Percentiles rank a stretch among this genome's conserved stretches.
Conservation (phyloP, 2,797 vertebrate species). For the Anas bernieri region DNA sequence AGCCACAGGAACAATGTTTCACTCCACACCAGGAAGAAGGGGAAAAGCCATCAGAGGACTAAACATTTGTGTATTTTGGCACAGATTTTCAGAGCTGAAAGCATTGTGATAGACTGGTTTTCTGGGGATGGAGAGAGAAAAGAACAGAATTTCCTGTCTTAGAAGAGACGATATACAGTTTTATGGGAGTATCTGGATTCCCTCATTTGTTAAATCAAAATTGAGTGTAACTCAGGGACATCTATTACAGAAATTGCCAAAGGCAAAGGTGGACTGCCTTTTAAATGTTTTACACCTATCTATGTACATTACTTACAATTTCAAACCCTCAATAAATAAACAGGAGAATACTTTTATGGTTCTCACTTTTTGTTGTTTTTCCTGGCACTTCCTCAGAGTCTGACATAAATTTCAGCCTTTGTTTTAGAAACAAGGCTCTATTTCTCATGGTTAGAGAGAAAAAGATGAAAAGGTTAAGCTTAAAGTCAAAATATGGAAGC, state of each 20-base stretch:
- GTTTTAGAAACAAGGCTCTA: background rate
- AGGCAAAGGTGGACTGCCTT: background rate
- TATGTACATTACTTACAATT: background rate
- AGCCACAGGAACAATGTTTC: background rate
- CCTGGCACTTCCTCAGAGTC: background rate
- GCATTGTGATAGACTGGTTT: background rate
- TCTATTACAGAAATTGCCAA: background rate
- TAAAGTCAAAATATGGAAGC: slow-evolving; percentile 4
- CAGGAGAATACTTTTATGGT: background rate
- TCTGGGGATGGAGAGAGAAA: background rate
- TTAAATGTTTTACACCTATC: background rate
- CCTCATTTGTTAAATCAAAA: background rate
- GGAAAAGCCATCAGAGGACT: background rate
- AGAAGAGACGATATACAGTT: background rate
- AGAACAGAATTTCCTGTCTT: background rate
- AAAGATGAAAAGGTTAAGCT: slow-evolving; percentile 1
- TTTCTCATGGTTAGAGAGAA: background rate
- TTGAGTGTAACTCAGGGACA: background rate
- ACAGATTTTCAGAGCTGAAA: background rate
- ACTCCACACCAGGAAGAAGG: background rate
- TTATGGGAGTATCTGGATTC: background rate
- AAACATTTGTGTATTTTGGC: background rate
- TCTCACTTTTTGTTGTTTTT: background rate
- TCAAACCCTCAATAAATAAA: background rate
- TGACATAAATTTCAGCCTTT: background rate